phyloP scores from a whole-genome alignment of 2,797 vertebrate species.

The Ptychobarbus kaznakovi region DNA sequence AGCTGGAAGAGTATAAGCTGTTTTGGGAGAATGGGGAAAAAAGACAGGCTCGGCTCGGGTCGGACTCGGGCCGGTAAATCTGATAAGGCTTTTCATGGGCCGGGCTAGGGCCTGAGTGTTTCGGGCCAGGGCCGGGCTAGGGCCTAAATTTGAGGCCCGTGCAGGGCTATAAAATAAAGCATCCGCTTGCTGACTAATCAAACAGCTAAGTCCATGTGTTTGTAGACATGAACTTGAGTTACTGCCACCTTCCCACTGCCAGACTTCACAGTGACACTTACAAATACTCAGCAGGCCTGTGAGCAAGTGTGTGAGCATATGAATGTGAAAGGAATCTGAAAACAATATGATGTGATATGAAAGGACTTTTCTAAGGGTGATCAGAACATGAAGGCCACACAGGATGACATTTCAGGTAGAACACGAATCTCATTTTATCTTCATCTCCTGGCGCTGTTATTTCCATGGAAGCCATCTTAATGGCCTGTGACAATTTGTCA shows the following conservation, averaged over 20 bases:
- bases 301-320: not conserved
- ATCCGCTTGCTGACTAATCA: not conserved
- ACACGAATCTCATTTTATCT: slow-evolving; percentile 23
- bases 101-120: no score
- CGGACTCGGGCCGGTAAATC: no score
- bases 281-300: not conserved
- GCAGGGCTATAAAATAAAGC: not conserved
- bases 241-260: slow-evolving; percentile 24
- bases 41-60: no score
- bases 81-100: no score
- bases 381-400: not conserved
- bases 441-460: not conserved
- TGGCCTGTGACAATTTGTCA: slow-evolving; percentile 62
- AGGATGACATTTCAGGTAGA: slow-evolving; percentile 30
- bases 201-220: not conserved
- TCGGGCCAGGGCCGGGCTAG: no score
- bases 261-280: slow-evolving; percentile 8
- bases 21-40: no score
- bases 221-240: slow-evolving; percentile 3
- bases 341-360: not conserved
- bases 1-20: no score
- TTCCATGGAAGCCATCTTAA: slow-evolving; percentile 51
- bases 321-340: not conserved
- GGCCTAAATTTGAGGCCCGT: no score
- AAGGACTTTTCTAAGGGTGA: slow-evolving; percentile 6